These are phyloP conservation scores for cattle (Bos taurus) DNA, from an alignment of 2,113 vertebrate genomes.

Conservation along the genomic window ARS-UCD2.0 NC_037351.1:794501-795000, in stretches of 20 bases:
- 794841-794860: conserved; percentile 51
- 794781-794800: conserved; percentile 55
- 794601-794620: conserved; percentile 14
- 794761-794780: conserved; percentile 21
- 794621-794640: neutral
- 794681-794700: neutral
- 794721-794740: accelerated
- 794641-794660: accelerated
- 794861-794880: neutral
- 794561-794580: neutral
- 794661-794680: neutral
- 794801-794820: conserved; percentile 71
- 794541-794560: neutral
- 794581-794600: neutral
- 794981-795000: neutral
- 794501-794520: neutral
- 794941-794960: neutral
- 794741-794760: conserved; percentile 13
- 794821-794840: conserved; percentile 61
- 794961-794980: neutral
- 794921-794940: neutral
- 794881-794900: neutral
- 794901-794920: neutral
- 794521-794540: accelerated
- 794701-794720: accelerated